These are phyloP conservation scores for Cryptus armator DNA, from an alignment of 2,888 invertebrate genomes.

Conservation along the genomic window DNA sequence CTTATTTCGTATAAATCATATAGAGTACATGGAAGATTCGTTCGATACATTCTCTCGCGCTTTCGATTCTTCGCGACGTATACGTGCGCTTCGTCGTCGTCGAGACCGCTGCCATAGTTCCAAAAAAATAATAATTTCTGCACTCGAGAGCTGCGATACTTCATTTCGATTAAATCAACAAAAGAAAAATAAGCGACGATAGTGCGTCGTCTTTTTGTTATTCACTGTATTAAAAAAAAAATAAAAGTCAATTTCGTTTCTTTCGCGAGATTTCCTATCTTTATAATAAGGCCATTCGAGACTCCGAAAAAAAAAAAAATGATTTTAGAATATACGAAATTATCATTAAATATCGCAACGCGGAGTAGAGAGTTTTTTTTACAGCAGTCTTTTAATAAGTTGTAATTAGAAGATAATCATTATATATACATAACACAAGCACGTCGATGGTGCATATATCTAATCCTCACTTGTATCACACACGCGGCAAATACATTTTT, in stretches of 20 bases:
- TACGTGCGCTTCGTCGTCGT: too few species aligned
- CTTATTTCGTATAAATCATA: neutral
- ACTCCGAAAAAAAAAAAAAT: constrained; percentile 33
- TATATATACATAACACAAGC: constrained; percentile 53
- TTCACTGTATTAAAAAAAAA: too few species aligned
- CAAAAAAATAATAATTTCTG: too few species aligned
- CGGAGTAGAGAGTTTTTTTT: constrained; percentile 59
- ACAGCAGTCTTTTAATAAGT: constrained; percentile 70
- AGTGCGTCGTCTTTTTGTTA: too few species aligned
- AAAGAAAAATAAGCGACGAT: too few species aligned
- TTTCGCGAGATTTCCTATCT: neutral
- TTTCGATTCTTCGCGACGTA: neutral
- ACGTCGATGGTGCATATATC: constrained; percentile 57
- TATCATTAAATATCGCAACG: constrained; percentile 69
- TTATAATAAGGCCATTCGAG: neutral
- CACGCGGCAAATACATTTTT: constrained; percentile 47
- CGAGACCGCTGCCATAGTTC: too few species aligned
- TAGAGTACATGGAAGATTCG: constrained; percentile 19
- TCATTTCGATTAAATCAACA: too few species aligned
- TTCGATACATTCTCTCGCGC: neutral
- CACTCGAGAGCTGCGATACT: too few species aligned
- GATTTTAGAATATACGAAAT: constrained; percentile 53
- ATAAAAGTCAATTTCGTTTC: neutral
- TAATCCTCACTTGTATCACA: constrained; percentile 66
- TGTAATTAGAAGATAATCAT: constrained; percentile 55